A percentile compares a stretch with the other conserved stretches of the same genome.
Conservation (phyloP, 2,113 vertebrate genomes). For the Fregata magnificens region DNA sequence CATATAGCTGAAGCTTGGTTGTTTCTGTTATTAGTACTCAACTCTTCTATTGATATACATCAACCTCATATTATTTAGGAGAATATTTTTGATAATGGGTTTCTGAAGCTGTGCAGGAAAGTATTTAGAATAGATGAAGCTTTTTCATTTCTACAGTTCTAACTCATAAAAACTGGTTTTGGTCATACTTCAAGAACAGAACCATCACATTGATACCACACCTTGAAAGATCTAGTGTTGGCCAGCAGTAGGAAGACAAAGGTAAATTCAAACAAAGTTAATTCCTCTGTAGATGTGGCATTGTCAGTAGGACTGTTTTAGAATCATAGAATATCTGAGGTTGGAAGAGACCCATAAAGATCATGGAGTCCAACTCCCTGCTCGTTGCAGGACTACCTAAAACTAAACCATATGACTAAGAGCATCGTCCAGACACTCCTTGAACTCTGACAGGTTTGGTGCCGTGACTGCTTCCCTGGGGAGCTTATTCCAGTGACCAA, state of each 20-base stretch:
- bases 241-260: background rate
- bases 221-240: background rate
- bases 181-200: background rate
- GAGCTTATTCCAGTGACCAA: background rate
- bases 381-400: background rate
- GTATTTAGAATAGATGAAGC: background rate
- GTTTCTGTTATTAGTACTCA: background rate
- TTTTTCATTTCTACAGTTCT: background rate
- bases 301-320: background rate
- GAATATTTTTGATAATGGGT: background rate
- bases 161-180: background rate
- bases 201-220: background rate
- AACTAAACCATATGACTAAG: background rate
- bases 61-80: background rate
- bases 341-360: background rate
- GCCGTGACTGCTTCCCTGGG: background rate
- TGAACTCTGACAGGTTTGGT: background rate
- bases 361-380: background rate
- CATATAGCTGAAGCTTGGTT: background rate
- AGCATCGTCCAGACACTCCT: background rate
- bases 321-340: background rate
- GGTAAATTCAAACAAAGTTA: background rate
- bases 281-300: background rate
- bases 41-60: background rate
- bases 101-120: background rate